Evolutionary conservation across 92 coral and sea anemone genomes (phyloP), one percentile per base, ranked within the genome.

Genomic region (Paragorgia papillata): DNA sequence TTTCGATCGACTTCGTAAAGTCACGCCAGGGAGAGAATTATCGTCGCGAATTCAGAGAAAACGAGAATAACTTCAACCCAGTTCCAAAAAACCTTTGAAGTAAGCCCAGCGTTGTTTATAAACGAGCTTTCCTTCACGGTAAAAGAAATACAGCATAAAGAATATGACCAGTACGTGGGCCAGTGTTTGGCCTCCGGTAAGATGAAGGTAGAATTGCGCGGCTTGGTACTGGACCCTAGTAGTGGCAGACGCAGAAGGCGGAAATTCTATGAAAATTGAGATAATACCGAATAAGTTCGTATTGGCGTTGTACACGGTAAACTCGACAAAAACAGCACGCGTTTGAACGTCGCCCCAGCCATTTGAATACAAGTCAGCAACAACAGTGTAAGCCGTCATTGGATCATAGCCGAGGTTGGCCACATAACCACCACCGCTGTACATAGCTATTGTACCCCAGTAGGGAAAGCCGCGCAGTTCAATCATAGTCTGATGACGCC

Each of bases 341-440:
- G 97, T 90, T 64, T 57, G 78, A 20, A 78, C 83, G 73, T 88
- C 96, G 28, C 91, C 63, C 97, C 97, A 92, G 40, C 64, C 81
- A 43, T 87, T 84, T 41, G 86, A 63, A 62, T 88, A 70, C 20
- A 92, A 75, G 44, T 84, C 87, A 1, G 54, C 49, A 35, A 90
- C 82, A 28, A 92, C 97, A 33, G 80, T 82, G 28, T 81, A 75
- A 7, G 97, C 92, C 17, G 96, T 88, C n/a, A 46, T 78, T 5
- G 82, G 39, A 73, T 92, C 85, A 85, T 92, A 92, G 22, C 73
- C 73, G 3, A 92, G 86, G 32, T 92, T 92, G 10, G 96, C 97
- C 19, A 86, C 88, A 59, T 85, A 92, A 2, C 97, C 97, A 25
- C 97, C 91, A 17, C 97, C 97, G 55, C 89, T 84, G 67, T 88